These are phyloP conservation scores for Subanguina moxae DNA, from an alignment of 1,140 invertebrate species.

Conservation along the genomic window DNA sequence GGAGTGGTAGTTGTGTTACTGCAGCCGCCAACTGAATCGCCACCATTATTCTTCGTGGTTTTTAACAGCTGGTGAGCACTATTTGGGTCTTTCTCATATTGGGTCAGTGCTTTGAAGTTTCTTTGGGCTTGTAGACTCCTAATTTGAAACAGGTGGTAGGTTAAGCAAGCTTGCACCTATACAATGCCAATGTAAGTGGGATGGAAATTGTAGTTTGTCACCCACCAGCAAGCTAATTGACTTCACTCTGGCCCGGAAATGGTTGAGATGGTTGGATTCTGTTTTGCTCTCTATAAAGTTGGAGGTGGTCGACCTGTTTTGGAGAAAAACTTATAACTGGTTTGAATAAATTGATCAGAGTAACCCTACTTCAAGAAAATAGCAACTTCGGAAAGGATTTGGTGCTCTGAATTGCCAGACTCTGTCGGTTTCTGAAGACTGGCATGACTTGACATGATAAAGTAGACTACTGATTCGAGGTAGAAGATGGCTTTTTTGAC, in stretches of 20 bases:
- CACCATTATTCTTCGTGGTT: neutral
- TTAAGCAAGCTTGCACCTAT: no score
- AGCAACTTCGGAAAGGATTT: constrained; percentile 10
- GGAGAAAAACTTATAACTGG: no score
- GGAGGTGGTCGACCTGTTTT: neutral
- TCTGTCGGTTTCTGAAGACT: neutral
- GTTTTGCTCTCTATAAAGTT: constrained; percentile 17
- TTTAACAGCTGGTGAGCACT: constrained; percentile 4
- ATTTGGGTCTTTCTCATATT: constrained; percentile 19
- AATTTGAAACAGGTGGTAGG: constrained; percentile 7
- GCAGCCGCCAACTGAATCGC: neutral
- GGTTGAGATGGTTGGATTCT: neutral
- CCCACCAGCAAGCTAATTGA: constrained; percentile 14
- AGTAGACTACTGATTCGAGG: constrained; percentile 24
- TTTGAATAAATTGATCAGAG: neutral
- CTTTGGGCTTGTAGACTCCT: constrained; percentile 15
- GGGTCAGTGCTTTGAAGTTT: constrained; percentile 10
- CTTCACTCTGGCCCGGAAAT: constrained; percentile 17
- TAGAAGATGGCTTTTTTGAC: constrained; percentile 19
- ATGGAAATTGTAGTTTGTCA: no score
- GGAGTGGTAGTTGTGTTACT: constrained; percentile 11
- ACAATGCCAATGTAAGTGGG: no score
- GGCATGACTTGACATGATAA: constrained; percentile 14
- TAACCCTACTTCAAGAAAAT: constrained; percentile 22
- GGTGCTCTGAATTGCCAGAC: neutral